Evolutionary conservation across 2,113 vertebrate species (phyloP), one percentile per base, ranked within the genome.

Genomic region (Rhinopomastus cyanomelas): DNA sequence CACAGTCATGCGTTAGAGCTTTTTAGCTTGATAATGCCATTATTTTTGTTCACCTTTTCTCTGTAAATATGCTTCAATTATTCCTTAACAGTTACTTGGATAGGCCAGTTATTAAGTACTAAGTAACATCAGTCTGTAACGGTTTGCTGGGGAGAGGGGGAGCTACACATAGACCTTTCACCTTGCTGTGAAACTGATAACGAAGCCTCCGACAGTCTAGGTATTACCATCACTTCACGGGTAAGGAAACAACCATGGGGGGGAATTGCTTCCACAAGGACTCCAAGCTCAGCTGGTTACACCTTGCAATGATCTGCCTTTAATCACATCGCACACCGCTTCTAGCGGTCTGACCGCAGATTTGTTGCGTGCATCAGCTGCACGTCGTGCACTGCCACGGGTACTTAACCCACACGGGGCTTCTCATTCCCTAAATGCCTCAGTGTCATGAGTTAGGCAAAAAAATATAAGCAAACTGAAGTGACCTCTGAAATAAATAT

Each of bases 1-100:
- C 67, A 87, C 82, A 79, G 85, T 61, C 53, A 78, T 5, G 15
- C 44, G 66, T 48, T 72, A 23, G 8, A 64, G 83, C 60, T 85
- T 94, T 88, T 87, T 36, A 59, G 59, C 71, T 77, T 64, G 73
- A 88, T 75, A 89, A 81, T 69, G 53, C 36, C 65, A 59, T 74
- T 93, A 26, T 87, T 96, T 94, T 68, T 77, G 90, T 88, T 89
- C 55, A 53, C 2, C 23, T 88, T 89, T 88, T 57, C 79, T 55
- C 59, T 81, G 81, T 82, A 90, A 88, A 91, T 85, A 94, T 5
- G 53, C 68, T 94, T 71, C 61, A 75, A 51, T 90, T 87, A 71
- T 77, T 94, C 51, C 76, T 83, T 95, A 76, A 64, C 39, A 85
- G 64, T 65, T 61, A 46, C n/a, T 87, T 44, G 62, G 59, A 79